Percentiles rank a stretch among this genome's conserved stretches.
These are phyloP conservation scores for Parotocinclus haroldoi DNA, from an alignment of 2,797 vertebrate genomes.

Conservation along the genomic window DNA sequence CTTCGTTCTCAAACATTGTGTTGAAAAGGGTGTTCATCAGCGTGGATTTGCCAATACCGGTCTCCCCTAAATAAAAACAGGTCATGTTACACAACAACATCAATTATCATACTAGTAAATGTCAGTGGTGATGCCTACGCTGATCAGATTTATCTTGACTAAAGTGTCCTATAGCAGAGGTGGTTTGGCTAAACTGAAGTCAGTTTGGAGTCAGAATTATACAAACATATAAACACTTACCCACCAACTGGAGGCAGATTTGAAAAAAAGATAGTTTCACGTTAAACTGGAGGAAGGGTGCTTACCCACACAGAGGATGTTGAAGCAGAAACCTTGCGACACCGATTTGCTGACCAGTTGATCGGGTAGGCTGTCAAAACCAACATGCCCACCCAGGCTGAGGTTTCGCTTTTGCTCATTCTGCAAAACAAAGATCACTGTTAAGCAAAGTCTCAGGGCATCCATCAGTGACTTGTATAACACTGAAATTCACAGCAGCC, in stretches of 20 bases:
- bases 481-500: too few species aligned
- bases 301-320: slow-evolving; percentile 98
- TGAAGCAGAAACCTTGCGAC: slow-evolving; percentile 97
- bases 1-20: slow-evolving; percentile 94
- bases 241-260: too few species aligned
- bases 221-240: too few species aligned
- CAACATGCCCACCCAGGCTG: slow-evolving; percentile 90
- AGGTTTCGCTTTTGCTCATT: slow-evolving; percentile 90
- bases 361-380: slow-evolving; percentile 96
- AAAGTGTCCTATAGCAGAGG: too few species aligned
- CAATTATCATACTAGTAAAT: too few species aligned
- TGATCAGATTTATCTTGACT: too few species aligned
- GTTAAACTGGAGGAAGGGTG: slow-evolving; percentile 26
- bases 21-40: slow-evolving; percentile 99
- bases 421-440: slow-evolving; percentile 60
- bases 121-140: too few species aligned
- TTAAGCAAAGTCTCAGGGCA: not conserved
- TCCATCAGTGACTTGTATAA: too few species aligned
- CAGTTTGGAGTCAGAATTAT: too few species aligned
- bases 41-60: slow-evolving; percentile 95
- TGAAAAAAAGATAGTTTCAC: too few species aligned
- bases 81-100: too few species aligned
- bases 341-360: slow-evolving; percentile 99
- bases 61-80: slow-evolving; percentile 78
- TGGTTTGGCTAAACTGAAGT: too few species aligned